Evolutionary conservation across 1,140 invertebrate genomes (phyloP).

Genomic region (Tenebrio molitor): DNA sequence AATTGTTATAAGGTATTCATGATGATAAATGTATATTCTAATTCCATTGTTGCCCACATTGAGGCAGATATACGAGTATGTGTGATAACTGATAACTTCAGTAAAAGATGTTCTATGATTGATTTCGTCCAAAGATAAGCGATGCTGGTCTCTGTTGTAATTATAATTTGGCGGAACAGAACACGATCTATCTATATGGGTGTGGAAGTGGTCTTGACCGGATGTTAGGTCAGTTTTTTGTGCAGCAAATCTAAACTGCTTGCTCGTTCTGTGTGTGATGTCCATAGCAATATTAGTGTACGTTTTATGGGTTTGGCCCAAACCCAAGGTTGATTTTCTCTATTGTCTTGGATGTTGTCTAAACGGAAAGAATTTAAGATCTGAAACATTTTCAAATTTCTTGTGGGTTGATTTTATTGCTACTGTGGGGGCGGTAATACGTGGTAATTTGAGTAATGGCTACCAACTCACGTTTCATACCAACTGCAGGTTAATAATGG

Average conservation of each 20-base stretch:
- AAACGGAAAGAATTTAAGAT: neutral
- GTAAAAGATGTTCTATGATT: too few species aligned
- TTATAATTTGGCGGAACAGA: too few species aligned
- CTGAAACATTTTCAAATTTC: neutral
- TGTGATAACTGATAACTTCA: too few species aligned
- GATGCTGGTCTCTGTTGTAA: too few species aligned
- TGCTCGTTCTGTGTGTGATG: neutral
- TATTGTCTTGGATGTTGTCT: slow-evolving; percentile 4
- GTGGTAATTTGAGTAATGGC: neutral
- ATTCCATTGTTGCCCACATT: too few species aligned
- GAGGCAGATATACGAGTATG: too few species aligned
- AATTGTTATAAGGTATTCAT: too few species aligned
- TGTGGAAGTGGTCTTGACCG: neutral
- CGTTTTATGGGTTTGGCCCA: slow-evolving; percentile 8
- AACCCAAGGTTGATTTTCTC: slow-evolving; percentile 17
- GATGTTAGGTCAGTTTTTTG: slow-evolving; percentile 1
- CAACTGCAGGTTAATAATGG: slow-evolving; percentile 8
- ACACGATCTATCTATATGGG: neutral
- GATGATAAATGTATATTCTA: too few species aligned
- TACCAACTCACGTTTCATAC: slow-evolving; percentile 13
- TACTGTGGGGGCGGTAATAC: slow-evolving; percentile 2
- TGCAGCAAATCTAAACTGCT: neutral
- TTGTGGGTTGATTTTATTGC: slow-evolving; percentile 21
- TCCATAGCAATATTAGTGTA: slow-evolving; percentile 9
- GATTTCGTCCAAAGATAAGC: too few species aligned